These are phyloP conservation scores for Noctuana brunneofusca DNA, from an alignment of 2,888 invertebrate species.

Conservation along the genomic window DNA sequence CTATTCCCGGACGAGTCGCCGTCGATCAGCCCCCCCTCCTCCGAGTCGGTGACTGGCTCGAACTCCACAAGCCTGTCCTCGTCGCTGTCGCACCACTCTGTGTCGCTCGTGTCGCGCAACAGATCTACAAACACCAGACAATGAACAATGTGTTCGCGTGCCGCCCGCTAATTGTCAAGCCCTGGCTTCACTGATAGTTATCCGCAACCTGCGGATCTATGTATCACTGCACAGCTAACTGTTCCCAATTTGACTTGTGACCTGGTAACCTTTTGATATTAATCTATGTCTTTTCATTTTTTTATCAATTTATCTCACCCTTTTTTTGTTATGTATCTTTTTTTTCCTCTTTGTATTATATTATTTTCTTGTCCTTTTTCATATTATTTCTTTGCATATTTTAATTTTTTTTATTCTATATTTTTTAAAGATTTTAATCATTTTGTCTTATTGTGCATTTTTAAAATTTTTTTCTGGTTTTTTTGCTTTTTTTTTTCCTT, in stretches of 20 bases:
- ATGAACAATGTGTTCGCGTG: constrained; percentile 30
- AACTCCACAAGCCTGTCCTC: constrained; percentile 63
- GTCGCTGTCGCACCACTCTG: constrained; percentile 56
- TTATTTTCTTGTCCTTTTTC: no score
- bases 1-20: constrained; percentile 78
- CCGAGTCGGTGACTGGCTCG: constrained; percentile 80
- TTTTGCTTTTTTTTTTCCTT: background rate
- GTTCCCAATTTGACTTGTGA: background rate
- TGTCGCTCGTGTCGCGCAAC: constrained; percentile 81
- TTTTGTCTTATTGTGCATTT: no score
- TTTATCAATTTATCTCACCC: background rate
- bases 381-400: no score
- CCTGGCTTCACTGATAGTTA: background rate
- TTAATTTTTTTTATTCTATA: no score
- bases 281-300: background rate
- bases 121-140: constrained; percentile 72
- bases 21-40: constrained; percentile 61
- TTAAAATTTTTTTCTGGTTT: no score
- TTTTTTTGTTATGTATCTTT: background rate
- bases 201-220: constrained; percentile 1
- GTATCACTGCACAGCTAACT: background rate
- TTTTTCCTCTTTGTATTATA: no score
- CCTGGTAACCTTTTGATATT: background rate
- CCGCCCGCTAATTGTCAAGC: background rate
- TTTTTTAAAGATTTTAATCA: no score